Percentiles rank a stretch among this genome's conserved stretches.
These are phyloP conservation scores for Prionace glauca DNA, from an alignment of 2,797 vertebrate genomes.

Conservation along the genomic window DNA sequence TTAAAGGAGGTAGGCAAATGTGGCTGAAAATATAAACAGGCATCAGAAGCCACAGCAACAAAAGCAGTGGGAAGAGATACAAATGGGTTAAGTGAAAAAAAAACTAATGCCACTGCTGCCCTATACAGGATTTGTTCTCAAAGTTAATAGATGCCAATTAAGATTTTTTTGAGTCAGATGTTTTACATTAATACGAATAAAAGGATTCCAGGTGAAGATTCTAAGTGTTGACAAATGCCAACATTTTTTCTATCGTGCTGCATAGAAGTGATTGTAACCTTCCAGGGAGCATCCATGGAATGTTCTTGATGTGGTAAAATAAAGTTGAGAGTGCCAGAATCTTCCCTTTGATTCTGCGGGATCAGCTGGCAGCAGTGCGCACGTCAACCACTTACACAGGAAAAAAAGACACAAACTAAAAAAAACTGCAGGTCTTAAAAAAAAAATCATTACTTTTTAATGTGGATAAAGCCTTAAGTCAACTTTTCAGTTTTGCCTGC, in stretches of 20 bases:
- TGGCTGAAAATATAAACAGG: neutral
- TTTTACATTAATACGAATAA: constrained; percentile 53
- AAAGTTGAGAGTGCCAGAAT: constrained; percentile 44
- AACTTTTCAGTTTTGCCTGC: neutral
- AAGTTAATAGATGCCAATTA: constrained; percentile 42
- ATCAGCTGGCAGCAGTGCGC: constrained; percentile 42
- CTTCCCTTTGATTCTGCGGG: constrained; percentile 48
- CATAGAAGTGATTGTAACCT: constrained; percentile 54
- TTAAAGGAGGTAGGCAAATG: constrained; percentile 18
- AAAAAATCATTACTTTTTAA: neutral
- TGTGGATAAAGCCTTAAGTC: neutral
- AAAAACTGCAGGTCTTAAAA: neutral
- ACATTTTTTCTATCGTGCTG: constrained; percentile 51
- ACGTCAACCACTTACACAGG: constrained; percentile 19
- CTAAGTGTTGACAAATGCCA: constrained; percentile 55
- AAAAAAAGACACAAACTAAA: constrained; percentile 25
- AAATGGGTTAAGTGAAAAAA: constrained; percentile 15
- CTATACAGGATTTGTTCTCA: neutral
- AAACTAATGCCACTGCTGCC: constrained; percentile 12
- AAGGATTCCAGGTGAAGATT: constrained; percentile 57
- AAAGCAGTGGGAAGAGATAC: neutral
- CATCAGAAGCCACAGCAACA: neutral
- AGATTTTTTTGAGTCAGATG: constrained; percentile 51
- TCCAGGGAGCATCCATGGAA: constrained; percentile 53
- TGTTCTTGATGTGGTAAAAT: constrained; percentile 55